These are phyloP conservation scores for Aradus depressus DNA, from an alignment of 2,888 invertebrate genomes.

Conservation along the genomic window DNA sequence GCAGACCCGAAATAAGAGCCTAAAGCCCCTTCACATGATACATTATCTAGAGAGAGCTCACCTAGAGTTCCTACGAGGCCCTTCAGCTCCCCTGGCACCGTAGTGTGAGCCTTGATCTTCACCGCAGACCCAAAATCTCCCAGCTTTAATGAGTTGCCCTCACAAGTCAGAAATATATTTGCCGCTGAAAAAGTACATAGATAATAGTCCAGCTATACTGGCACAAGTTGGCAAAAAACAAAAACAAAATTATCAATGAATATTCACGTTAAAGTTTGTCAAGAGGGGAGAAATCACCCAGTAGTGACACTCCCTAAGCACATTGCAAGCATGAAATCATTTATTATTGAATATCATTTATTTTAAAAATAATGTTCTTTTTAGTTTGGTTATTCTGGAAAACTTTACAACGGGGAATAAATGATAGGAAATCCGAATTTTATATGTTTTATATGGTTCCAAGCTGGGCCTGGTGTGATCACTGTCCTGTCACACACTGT, in stretches of 20 bases:
- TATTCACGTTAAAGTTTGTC: background rate
- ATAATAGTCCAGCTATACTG: background rate
- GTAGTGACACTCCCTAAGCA: too few species aligned
- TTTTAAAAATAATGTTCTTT: too few species aligned
- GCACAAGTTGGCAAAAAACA: background rate
- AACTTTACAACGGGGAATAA: too few species aligned
- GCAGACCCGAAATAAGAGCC: conserved; percentile 72
- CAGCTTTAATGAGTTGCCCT: conserved; percentile 75
- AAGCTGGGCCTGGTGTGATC: too few species aligned
- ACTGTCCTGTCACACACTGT: too few species aligned
- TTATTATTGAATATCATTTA: too few species aligned
- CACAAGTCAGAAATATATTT: conserved; percentile 85
- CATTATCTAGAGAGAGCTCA: conserved; percentile 35
- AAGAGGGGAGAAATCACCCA: background rate
- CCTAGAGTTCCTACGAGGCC: conserved; percentile 90
- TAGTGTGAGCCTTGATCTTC: conserved; percentile 76
- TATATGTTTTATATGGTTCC: too few species aligned
- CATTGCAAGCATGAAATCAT: too few species aligned
- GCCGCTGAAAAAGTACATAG: conserved; percentile 48
- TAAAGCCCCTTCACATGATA: background rate
- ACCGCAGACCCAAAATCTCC: conserved; percentile 94
- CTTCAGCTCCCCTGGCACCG: conserved; percentile 75
- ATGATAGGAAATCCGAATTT: too few species aligned
- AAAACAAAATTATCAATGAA: background rate
- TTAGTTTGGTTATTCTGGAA: too few species aligned